Evolutionary conservation across 2,113 vertebrate genomes (phyloP).

Genomic region (Chloroceryle aenea): DNA sequence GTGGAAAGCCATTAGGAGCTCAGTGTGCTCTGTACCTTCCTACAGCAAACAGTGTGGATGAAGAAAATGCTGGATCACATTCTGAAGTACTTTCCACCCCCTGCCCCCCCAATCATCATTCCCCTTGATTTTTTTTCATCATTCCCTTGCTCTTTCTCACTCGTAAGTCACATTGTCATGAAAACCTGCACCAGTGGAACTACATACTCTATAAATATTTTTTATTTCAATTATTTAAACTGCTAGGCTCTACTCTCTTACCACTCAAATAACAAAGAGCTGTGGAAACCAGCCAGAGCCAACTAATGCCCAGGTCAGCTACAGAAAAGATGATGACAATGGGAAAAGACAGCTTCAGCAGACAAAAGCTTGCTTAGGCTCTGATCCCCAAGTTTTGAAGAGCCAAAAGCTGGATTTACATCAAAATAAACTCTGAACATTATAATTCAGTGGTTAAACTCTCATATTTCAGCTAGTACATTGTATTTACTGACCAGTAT

Average conservation of each 20-base stretch:
- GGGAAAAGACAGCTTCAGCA: not conserved
- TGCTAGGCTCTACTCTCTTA: not conserved
- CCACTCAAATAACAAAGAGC: not conserved
- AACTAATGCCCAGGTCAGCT: not conserved
- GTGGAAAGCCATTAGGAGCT: not conserved
- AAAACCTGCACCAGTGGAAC: not conserved
- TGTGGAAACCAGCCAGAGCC: not conserved
- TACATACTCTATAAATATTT: not conserved
- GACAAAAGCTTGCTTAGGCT: not conserved
- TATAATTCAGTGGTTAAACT: not conserved
- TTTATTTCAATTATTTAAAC: not conserved
- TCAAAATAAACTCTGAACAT: not conserved
- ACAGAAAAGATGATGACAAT: not conserved
- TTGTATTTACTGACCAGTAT: not conserved
- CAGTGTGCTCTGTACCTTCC: not conserved
- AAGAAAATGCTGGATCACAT: not conserved
- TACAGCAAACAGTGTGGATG: not conserved
- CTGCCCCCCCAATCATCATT: fast-evolving
- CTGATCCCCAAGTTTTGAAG: not conserved
- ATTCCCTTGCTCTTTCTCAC: not conserved
- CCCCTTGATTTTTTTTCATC: not conserved
- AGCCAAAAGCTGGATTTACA: not conserved
- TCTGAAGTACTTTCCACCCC: not conserved
- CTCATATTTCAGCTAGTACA: not conserved
- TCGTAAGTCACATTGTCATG: not conserved